Base-by-base conservation (phyloP, 2,797 vertebrate genomes). In the Lagodon rhomboides region DNA sequence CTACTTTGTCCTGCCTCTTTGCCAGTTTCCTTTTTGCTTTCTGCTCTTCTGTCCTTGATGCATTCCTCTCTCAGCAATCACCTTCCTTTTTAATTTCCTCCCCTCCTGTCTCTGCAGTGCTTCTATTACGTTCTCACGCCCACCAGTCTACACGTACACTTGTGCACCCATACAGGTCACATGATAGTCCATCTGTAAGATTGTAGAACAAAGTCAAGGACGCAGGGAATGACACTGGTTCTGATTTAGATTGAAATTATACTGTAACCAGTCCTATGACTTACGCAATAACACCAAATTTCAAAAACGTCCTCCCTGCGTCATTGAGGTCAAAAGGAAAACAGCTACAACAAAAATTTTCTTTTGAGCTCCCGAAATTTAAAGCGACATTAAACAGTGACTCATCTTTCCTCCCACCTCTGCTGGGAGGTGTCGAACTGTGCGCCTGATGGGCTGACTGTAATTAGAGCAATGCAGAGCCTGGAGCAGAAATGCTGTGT, bases 381-480 rank as follows among this genome's bases (percentile, higher is more conserved):
- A 71, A 87, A 72, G 69, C 38, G 77, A 86, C 78, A 80, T 43
- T 18, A 69, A 84, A 50, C 60, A 75, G 64, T 85, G 84, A 90
- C 61, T 91, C 87, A 89, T 87, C 54, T 13, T 44, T 34, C 27
- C 5, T 60, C 43, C 17, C 23, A 46, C 55, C 12, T 59, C 75
- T 81, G 79, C 50, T 58, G 41, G 54, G 61, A 83, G 71, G 80
- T 70, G 73, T 65, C 20, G 68, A 83, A 62, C 51, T 63, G 55
- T 38, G 51, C 38, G 56, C 41, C 59, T 68, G 71, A 83, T 43
- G 38, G 44, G 49, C 62, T 59, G 62, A 62, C 77, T 80, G 71
- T 85, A 92, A 89, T 80, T 83, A 85, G 79, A 88, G 83, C 78
- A 41, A 30, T 0, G 10, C 54, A 54, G 3, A 71, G 74, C 80